Conservation (phyloP, 2,888 invertebrate genomes). For the Proisotoma minuta region DNA sequence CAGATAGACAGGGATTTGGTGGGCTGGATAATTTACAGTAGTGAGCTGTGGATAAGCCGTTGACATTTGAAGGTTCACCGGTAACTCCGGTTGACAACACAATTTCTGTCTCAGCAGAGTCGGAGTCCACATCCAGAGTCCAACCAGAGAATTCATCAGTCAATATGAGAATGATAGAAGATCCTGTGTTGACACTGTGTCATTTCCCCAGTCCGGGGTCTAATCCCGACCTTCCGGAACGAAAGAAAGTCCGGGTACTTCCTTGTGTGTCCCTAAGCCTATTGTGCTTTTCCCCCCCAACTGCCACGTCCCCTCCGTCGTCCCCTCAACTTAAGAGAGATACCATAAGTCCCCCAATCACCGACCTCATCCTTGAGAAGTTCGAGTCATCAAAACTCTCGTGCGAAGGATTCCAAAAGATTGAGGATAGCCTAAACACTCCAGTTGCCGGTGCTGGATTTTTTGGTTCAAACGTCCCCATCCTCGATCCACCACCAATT, state of each 20-base stretch:
- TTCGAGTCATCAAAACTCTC: constrained; percentile 49
- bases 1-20: neutral
- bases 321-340: constrained; percentile 28
- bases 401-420: constrained; percentile 53
- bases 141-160: constrained; percentile 43
- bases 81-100: constrained; percentile 46
- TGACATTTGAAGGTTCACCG: constrained; percentile 44
- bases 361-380: neutral
- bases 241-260: constrained; percentile 47
- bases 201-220: constrained; percentile 48
- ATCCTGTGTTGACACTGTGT: constrained; percentile 48
- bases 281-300: constrained; percentile 47
- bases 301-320: constrained; percentile 45
- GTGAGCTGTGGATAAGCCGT: constrained; percentile 46
- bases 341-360: constrained; percentile 21
- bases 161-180: constrained; percentile 48
- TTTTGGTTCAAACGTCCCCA: constrained; percentile 77
- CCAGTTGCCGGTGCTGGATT: constrained; percentile 90
- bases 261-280: constrained; percentile 47
- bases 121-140: constrained; percentile 44
- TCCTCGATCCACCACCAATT: constrained; percentile 85
- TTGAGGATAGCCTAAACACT: constrained; percentile 84
- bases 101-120: constrained; percentile 39
- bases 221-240: constrained; percentile 47
- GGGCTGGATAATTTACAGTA: neutral